Percentiles rank a stretch among this genome's conserved stretches.
Conservation (phyloP, 2,888 invertebrate species). For the Lacanobia wlatinum region DNA sequence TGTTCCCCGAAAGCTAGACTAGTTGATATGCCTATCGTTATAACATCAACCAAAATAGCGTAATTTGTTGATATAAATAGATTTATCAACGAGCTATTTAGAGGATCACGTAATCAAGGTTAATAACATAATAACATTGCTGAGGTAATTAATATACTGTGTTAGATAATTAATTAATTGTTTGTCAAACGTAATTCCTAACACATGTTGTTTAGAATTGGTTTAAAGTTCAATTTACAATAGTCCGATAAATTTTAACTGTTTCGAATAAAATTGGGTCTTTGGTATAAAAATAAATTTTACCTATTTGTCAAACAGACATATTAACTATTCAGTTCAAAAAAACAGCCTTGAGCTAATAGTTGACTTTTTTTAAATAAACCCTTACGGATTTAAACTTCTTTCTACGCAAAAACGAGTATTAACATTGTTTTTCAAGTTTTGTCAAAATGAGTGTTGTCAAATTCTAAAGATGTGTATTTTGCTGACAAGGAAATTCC, state of each 20-base stretch:
- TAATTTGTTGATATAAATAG: conserved; percentile 29
- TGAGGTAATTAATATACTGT: conserved; percentile 16
- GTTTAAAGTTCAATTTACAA: not conserved
- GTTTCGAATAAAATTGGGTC: no score
- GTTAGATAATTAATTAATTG: conserved; percentile 17
- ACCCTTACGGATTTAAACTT: not conserved
- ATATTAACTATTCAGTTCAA: not conserved
- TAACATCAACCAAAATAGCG: conserved; percentile 19
- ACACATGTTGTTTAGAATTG: not conserved
- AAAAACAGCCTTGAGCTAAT: not conserved
- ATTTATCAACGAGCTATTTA: conserved; percentile 29
- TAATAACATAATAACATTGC: conserved; percentile 20
- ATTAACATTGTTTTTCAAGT: not conserved
- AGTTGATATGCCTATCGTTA: not conserved
- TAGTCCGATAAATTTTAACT: not conserved
- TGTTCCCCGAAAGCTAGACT: not conserved
- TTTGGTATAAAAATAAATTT: no score
- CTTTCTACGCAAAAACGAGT: not conserved
- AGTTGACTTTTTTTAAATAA: no score
- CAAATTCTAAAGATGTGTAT: not conserved
- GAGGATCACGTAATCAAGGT: conserved; percentile 30
- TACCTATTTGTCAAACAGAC: no score
- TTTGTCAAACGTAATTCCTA: conserved; percentile 5
- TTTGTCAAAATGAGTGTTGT: not conserved
- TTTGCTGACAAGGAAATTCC: not conserved